A percentile compares a stretch with the other conserved stretches of the same genome.
Conservation (phyloP, 2,113 vertebrate species). For the Notothenia coriiceps region DNA sequence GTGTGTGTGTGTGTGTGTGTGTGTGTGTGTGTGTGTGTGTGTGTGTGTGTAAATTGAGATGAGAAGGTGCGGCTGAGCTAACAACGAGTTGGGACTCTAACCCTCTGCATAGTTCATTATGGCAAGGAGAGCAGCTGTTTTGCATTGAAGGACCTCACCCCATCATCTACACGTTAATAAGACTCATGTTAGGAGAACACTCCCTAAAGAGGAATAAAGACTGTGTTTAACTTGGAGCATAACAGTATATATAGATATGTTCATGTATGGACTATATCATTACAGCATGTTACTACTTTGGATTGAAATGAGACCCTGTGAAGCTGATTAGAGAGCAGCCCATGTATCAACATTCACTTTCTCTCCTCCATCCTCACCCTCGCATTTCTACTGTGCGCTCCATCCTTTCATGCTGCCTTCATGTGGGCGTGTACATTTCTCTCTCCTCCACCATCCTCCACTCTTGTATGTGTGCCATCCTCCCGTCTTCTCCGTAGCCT, state of each 20-base stretch:
- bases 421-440: slow-evolving; percentile 28
- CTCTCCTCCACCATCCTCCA: neutral
- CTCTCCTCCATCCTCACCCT: slow-evolving; percentile 41
- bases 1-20: too few species aligned
- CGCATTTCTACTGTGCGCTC: slow-evolving; percentile 36
- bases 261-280: slow-evolving; percentile 44
- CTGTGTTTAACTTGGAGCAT: slow-evolving; percentile 34
- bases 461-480: slow-evolving; percentile 48
- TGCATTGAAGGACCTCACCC: neutral
- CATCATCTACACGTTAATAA: neutral
- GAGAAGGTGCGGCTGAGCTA: too few species aligned
- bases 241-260: neutral
- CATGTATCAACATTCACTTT: slow-evolving; percentile 41
- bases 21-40: too few species aligned
- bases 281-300: slow-evolving; percentile 42
- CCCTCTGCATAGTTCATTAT: too few species aligned
- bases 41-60: too few species aligned
- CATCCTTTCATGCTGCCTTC: slow-evolving; percentile 41
- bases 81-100: too few species aligned
- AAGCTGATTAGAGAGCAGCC: slow-evolving; percentile 66
- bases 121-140: neutral
- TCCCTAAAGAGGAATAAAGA: slow-evolving; percentile 8
- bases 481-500: slow-evolving; percentile 47
- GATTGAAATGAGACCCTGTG: slow-evolving; percentile 57
- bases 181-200: slow-evolving; percentile 12